Base-by-base conservation (phyloP, 53 echinoderm and acorn worm genomes). In the Mesocentrotus franciscanus region DNA sequence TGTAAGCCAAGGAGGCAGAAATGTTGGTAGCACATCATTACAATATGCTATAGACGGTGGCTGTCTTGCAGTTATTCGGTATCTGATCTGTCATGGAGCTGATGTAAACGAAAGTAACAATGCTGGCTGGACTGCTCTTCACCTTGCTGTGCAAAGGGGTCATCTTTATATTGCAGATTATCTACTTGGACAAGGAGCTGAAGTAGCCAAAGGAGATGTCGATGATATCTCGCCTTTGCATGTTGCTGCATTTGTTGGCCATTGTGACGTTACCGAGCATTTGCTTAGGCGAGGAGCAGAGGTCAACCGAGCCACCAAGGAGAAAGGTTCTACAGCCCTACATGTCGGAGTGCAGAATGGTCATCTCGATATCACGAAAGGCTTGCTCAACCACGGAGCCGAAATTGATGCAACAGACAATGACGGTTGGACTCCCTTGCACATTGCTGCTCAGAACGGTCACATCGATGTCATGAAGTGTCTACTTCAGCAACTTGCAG, bases 371-470 rank as follows among this genome's bases (percentile, higher is more conserved):
- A 32, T 90, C n/a, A 61, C 55, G 3, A 24, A 59, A n/a, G 12
- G 18, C 59, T 26, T 90, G 27, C 17, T 90, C n/a, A 60, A 26
- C 58, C 90, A 90, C 9, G 90, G 90, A 22, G 90, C 90, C n/a
- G 90, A 90, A 0, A 60, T 90, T 0, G 60, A 90, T 55, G 18
- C 17, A 15, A 24, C 11, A 26, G 61, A 90, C 18, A 90, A 90
- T 4, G 90, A 90, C 8, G 90, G 90, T 60, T 30, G 59, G 2
- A 60, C 90, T 42, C 56, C 90, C 8, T 61, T 85, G 42, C 56
- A 56, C 14, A 29, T n/a, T 15, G 81, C 30, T 32, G 30, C 30
- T 35, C 81, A 29, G 81, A 35, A 79, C 2, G 42, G 42, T 10
- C 56, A 85, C 26, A 8, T 85, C 14, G 56, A 85, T 39, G 20